phyloP scores from a whole-genome alignment of 2,113 vertebrate genomes.

The Myotis yumanensis region DNA sequence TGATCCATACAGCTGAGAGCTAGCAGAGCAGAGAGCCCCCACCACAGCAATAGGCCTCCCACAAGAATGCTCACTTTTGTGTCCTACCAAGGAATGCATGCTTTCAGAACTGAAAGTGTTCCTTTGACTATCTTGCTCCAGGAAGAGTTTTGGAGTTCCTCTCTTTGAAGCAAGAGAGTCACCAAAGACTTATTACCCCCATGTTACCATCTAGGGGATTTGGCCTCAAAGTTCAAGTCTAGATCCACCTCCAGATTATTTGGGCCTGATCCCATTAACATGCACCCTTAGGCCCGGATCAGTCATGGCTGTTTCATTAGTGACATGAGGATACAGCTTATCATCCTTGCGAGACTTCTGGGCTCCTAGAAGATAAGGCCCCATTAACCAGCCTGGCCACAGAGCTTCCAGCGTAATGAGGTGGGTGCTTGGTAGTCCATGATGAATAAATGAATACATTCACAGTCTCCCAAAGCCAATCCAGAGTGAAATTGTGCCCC shows the following conservation, averaged over 20 bases:
- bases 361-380: not conserved
- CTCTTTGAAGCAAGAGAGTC: not conserved
- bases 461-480: not conserved
- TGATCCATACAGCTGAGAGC: not conserved
- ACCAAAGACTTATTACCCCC: not conserved
- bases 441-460: not conserved
- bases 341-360: not conserved
- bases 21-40: not conserved
- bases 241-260: not conserved
- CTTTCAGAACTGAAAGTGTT: not conserved
- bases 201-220: not conserved
- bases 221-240: not conserved
- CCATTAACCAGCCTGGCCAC: not conserved
- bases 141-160: not conserved
- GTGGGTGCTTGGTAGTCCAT: not conserved
- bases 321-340: not conserved
- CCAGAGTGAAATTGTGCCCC: not conserved
- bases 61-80: not conserved
- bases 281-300: not conserved
- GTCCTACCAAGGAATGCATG: not conserved
- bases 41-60: not conserved
- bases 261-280: not conserved
- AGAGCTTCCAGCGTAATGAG: not conserved
- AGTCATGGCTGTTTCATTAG: not conserved
- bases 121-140: not conserved